Percentiles rank a stretch among this genome's conserved stretches.
Evolutionary conservation across 2,113 vertebrate species (phyloP).

Genomic region (Piprites chloris): DNA sequence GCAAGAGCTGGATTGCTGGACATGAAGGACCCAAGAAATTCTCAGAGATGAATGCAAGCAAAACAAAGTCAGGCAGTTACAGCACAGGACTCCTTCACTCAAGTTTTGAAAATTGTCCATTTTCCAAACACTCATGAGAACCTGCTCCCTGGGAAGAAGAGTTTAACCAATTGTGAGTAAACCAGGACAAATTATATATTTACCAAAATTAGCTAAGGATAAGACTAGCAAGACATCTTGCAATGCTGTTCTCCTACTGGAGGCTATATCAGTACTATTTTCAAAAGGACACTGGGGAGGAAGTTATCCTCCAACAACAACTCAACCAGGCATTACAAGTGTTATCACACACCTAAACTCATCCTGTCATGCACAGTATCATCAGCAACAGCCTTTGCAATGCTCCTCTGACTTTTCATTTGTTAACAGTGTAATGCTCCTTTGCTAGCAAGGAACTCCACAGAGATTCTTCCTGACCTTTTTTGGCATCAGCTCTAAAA

Average conservation of each 20-base stretch:
- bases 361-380: background rate
- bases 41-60: background rate
- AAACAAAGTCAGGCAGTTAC: background rate
- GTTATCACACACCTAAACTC: background rate
- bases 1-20: background rate
- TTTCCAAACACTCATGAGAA: background rate
- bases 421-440: background rate
- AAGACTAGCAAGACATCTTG: background rate
- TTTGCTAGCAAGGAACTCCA: background rate
- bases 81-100: background rate
- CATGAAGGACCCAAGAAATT: background rate
- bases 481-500: background rate
- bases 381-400: background rate
- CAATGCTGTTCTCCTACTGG: background rate
- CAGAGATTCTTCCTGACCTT: background rate
- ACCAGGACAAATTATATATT: background rate
- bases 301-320: background rate
- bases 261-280: background rate
- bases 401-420: background rate
- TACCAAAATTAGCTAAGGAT: background rate
- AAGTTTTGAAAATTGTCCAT: background rate
- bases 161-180: background rate
- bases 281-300: background rate
- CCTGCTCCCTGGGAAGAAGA: background rate
- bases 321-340: background rate